Percentiles rank a stretch among this genome's conserved stretches.
Evolutionary conservation across 2,113 vertebrate species (phyloP).

Genomic region (Chauna torquata): DNA sequence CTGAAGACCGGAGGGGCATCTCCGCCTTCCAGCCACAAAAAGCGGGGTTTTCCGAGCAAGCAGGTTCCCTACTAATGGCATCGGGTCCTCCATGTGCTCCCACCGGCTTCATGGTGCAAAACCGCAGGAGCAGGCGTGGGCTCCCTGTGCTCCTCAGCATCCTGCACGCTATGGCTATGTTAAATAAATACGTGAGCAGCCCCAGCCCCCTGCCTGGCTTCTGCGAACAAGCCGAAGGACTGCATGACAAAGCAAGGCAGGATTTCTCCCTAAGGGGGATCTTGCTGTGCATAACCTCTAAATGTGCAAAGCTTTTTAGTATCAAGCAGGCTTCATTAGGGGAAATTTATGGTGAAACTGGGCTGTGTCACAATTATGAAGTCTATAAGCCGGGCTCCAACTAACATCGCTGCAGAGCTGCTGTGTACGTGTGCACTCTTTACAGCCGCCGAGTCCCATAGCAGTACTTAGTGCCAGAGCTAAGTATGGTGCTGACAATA

Average conservation of each 20-base stretch:
- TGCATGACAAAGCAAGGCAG: neutral
- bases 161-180: neutral
- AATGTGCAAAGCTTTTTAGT: constrained; percentile 6
- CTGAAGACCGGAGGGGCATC: fast-evolving
- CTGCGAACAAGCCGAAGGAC: fast-evolving
- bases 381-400: neutral
- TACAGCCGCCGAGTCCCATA: fast-evolving
- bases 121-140: fast-evolving
- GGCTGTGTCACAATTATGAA: neutral
- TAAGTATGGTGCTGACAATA: neutral
- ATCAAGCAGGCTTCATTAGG: neutral
- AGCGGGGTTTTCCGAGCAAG: neutral
- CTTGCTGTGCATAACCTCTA: neutral
- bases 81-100: fast-evolving
- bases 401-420: neutral
- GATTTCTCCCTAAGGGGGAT: neutral
- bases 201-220: neutral
- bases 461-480: neutral
- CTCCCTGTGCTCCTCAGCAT: fast-evolving
- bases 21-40: neutral
- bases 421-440: neutral
- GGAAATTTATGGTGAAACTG: neutral
- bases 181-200: neutral
- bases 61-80: fast-evolving
- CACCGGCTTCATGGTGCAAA: fast-evolving